phyloP scores from a whole-genome alignment of 2,888 invertebrate species.

The Protophormia terraenovae region DNA sequence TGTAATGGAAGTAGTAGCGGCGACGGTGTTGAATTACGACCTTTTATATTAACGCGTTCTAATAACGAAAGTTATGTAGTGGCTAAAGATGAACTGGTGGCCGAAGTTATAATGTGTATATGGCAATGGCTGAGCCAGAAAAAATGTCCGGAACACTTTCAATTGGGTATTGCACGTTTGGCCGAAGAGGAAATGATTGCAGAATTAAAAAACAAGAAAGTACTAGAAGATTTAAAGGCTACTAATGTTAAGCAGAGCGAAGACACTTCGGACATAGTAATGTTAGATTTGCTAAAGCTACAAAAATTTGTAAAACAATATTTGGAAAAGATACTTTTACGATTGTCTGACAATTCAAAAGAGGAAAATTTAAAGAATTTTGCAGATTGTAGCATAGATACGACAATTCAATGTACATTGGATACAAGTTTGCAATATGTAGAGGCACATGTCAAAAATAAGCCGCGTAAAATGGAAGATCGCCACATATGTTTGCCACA shows the following conservation, averaged over 20 bases:
- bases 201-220: slow-evolving; percentile 54
- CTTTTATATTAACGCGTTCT: slow-evolving; percentile 75
- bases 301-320: slow-evolving; percentile 73
- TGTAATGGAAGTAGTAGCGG: slow-evolving; percentile 53
- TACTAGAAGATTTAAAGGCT: slow-evolving; percentile 50
- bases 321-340: slow-evolving; percentile 73
- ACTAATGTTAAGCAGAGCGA: neutral
- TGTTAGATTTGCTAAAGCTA: slow-evolving; percentile 74
- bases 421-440: slow-evolving; percentile 55
- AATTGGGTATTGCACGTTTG: slow-evolving; percentile 69
- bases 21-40: slow-evolving; percentile 58
- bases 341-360: slow-evolving; percentile 75
- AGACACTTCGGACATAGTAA: slow-evolving; percentile 42
- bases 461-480: slow-evolving; percentile 95
- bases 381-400: slow-evolving; percentile 63
- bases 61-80: slow-evolving; percentile 76
- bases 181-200: slow-evolving; percentile 55
- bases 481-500: slow-evolving; percentile 92
- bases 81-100: slow-evolving; percentile 70
- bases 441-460: slow-evolving; percentile 89
- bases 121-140: slow-evolving; percentile 73
- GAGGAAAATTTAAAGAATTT: slow-evolving; percentile 71
- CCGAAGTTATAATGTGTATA: slow-evolving; percentile 72
- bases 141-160: slow-evolving; percentile 74
- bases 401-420: neutral